Evolutionary conservation across 2,888 invertebrate genomes (phyloP).

Genomic region (Lithodes maja): DNA sequence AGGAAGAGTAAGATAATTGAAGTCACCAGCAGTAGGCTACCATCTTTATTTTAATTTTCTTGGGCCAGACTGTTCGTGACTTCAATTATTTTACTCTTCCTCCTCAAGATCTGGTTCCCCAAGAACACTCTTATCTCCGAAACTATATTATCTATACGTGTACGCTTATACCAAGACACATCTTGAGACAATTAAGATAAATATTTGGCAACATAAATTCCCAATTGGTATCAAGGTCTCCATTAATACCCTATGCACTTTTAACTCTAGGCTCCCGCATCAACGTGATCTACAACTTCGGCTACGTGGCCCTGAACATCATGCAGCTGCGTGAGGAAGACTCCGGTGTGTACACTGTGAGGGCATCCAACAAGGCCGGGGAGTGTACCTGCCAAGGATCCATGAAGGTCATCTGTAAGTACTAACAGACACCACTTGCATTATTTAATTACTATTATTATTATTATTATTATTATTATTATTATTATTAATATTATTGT

Average conservation of each 20-base stretch:
- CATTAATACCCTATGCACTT: neutral
- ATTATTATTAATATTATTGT: no score
- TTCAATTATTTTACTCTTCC: no score
- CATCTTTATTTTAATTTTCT: no score
- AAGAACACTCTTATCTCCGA: no score
- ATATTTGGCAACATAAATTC: neutral
- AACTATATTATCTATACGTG: neutral
- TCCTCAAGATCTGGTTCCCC: no score
- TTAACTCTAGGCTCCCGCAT: constrained; percentile 84
- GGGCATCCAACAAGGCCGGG: constrained; percentile 87
- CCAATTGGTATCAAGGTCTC: no score
- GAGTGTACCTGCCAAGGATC: constrained; percentile 63
- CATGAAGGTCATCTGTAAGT: constrained; percentile 62
- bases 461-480: no score
- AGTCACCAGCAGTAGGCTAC: no score
- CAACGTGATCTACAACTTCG: constrained; percentile 98
- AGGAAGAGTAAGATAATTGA: no score
- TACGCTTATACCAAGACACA: neutral
- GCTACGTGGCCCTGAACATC: constrained; percentile 98
- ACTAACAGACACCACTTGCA: neutral
- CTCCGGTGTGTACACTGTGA: constrained; percentile 94
- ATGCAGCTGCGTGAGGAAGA: constrained; percentile 99
- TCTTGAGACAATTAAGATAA: neutral
- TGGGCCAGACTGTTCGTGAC: no score
- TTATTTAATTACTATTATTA: no score